Evolutionary conservation across 2,797 vertebrate species (phyloP), one percentile per base, ranked within the genome.

Genomic region (Tenualosa ilisha): DNA sequence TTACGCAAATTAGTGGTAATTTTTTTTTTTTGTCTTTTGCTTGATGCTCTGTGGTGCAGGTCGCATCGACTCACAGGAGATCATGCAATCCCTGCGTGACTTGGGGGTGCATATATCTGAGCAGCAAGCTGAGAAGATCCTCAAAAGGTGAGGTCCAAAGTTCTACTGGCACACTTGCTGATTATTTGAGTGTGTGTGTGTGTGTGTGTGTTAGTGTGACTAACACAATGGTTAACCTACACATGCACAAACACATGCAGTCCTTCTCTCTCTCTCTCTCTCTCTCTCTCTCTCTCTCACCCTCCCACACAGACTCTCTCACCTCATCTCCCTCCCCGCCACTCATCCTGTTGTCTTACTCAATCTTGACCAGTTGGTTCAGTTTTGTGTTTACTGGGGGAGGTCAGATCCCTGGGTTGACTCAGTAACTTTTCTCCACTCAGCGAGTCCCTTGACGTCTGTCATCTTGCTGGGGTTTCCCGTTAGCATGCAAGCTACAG

Each of bases 71-170:
- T 97, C 97, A 0, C 98, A 98, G 90, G 98, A 99, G 91, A 98
- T 99, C 89, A 96, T 98, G 92, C 98, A 99, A 94, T 99, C 97
- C 54, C 95, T 99, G n/a, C 93, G 96, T 72, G 98, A 99, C 92
- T 94, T 99, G 83, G 98, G 98, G 0, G 97, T 99, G 87, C 97
- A 96, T 91, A 98, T 99, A 91, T 98, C 98, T 0, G 97, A 99
- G 84, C 97, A 98, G 85, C 98, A 99, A 93, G 98, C 98, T 0
- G 97, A 98, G 86, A 98, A 98, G 88, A 98, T 99, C 84, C 96
- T 99, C 46, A 97, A 96, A 90, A 97, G 98, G 98, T 99, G 81
- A 93, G 94, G 72, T 87, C 3, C 40, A 1, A 82, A 83, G 17
- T 1, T 3, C 17, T 17, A 17, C 40, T 37, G 9, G 24, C 15